phyloP scores from a whole-genome alignment of 2,113 vertebrate genomes.

The Piprites chloris region DNA sequence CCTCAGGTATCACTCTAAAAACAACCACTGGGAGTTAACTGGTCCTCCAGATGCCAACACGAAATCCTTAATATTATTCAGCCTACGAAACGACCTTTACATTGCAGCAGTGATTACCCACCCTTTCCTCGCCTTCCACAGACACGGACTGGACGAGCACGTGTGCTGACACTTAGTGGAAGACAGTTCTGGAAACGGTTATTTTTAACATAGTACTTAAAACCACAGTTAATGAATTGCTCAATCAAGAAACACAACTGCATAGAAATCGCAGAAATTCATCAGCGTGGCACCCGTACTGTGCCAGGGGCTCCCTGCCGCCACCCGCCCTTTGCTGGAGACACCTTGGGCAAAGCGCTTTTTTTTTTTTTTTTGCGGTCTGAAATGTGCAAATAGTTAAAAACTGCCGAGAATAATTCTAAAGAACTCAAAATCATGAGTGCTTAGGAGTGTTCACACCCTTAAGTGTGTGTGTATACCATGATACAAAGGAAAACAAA shows the following conservation, averaged over 20 bases:
- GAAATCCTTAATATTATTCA: background rate
- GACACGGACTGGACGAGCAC: rapidly evolving
- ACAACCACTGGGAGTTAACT: background rate
- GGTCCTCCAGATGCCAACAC: background rate
- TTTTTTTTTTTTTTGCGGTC: background rate
- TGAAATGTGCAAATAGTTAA: background rate
- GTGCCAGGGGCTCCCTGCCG: background rate
- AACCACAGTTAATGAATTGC: background rate
- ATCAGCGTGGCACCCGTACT: background rate
- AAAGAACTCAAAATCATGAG: background rate
- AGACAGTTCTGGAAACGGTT: background rate
- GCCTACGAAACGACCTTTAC: background rate
- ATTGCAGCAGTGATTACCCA: background rate
- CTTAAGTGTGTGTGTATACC: background rate
- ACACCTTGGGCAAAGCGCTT: background rate
- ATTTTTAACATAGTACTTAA: background rate
- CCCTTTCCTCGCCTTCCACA: background rate
- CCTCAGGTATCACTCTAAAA: background rate
- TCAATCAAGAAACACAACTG: background rate
- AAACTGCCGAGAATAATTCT: background rate
- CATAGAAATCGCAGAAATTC: background rate
- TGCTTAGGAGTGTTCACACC: background rate
- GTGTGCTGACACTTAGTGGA: rapidly evolving
- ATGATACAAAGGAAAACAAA: background rate
- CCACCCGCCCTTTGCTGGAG: rapidly evolving